A percentile compares a stretch with the other conserved stretches of the same genome.
Evolutionary conservation across 1,140 invertebrate genomes (phyloP).

Genomic region (Drosophila lacteicornis): DNA sequence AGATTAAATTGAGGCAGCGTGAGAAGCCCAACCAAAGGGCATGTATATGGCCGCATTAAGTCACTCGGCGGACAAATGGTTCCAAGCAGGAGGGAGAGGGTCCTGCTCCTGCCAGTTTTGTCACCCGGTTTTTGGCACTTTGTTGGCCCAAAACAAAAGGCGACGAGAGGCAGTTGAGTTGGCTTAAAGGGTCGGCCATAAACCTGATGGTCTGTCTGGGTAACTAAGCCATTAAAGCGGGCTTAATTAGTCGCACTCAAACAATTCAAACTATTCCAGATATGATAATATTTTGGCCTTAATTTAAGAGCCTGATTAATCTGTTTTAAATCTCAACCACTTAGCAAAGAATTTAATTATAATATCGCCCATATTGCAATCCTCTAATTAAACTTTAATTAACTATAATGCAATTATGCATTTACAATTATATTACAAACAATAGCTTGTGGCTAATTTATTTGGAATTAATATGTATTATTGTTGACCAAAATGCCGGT

Average conservation of each 20-base stretch:
- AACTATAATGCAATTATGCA: background rate
- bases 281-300: background rate
- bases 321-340: background rate
- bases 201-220: constrained; percentile 17
- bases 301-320: background rate
- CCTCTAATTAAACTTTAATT: constrained; percentile 7
- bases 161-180: constrained; percentile 6
- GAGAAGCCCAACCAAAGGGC: background rate
- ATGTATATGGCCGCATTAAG: constrained; percentile 37
- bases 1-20: constrained; percentile 61
- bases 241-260: constrained; percentile 16
- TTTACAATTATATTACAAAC: background rate
- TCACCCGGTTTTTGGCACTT: constrained; percentile 32
- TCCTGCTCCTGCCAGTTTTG: constrained; percentile 12
- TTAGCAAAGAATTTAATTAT: background rate
- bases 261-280: background rate
- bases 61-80: constrained; percentile 41
- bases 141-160: constrained; percentile 25
- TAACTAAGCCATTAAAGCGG: constrained; percentile 23
- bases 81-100: constrained; percentile 8
- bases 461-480: background rate
- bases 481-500: background rate
- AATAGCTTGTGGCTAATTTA: constrained; percentile 5
- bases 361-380: background rate
- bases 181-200: constrained; percentile 20